Percentiles rank a stretch among this genome's conserved stretches.
Evolutionary conservation across 2,113 vertebrate genomes (phyloP).

Genomic region (Archilochus colubris): DNA sequence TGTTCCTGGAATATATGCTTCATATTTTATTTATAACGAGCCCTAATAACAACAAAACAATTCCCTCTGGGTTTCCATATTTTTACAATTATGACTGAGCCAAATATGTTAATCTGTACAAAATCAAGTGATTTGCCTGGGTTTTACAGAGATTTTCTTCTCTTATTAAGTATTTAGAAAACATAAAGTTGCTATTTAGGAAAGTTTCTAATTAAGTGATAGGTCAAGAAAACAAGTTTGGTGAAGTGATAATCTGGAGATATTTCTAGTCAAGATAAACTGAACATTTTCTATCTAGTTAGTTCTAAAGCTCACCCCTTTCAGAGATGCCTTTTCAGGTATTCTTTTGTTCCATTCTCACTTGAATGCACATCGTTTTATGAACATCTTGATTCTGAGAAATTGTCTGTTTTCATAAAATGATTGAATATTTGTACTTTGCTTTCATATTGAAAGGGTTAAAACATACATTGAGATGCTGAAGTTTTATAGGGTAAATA

Average conservation of each 20-base stretch:
- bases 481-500: background rate
- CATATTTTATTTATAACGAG: slow-evolving; percentile 71
- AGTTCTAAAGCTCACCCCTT: background rate
- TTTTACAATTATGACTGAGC: slow-evolving; percentile 36
- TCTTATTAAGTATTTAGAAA: slow-evolving; percentile 9
- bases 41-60: slow-evolving; percentile 60
- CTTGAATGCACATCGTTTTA: background rate
- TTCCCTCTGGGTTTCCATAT: slow-evolving; percentile 51
- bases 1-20: slow-evolving; percentile 66
- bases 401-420: background rate
- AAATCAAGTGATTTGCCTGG: slow-evolving; percentile 19
- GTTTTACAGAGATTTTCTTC: background rate
- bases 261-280: background rate
- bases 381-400: background rate
- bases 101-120: slow-evolving; percentile 48
- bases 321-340: background rate
- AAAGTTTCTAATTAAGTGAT: slow-evolving; percentile 10
- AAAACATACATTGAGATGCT: background rate
- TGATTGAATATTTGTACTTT: background rate
- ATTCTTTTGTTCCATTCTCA: background rate
- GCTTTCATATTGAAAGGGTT: background rate
- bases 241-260: background rate
- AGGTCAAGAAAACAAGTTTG: background rate
- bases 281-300: background rate
- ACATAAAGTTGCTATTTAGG: background rate